Base-by-base conservation (phyloP, 2,113 vertebrate genomes). In the Electrona antarctica region DNA sequence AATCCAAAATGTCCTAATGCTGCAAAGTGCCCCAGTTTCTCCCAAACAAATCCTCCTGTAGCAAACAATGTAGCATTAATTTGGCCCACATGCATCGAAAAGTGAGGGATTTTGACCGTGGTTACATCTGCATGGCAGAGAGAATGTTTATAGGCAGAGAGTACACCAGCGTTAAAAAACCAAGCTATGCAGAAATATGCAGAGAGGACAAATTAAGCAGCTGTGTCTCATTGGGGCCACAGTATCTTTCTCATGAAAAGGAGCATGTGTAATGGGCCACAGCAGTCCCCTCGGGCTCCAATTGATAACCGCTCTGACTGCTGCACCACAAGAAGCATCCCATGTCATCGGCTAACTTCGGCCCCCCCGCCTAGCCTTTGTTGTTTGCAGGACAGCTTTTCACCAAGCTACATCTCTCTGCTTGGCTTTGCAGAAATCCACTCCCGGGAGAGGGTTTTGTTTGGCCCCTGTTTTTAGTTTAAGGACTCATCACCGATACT, bases 381-480 rank as follows among this genome's bases (percentile, higher is more conserved):
- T 59, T 60, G 47, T 60, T 70, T 66, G 50, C 66, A 21, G 48
- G 8, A 46, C 21, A 50, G 29, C 12, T 13, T 33, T 73, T 68
- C 49, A 68, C 29, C 52, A 49, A 65, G 70, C 33, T 41, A 6
- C 33, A 41, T 14, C 51, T 64, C 57, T 81, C 73, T 68, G 54
- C 58, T 67, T 52, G 55, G 71, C 45, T 60, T 21, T 4, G 29
- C 63, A 8, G 33, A 33, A 52, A 64, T 66, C 41, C 14, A 7
- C 49, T 48, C 13, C 56, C 57, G 49, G 49, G 50, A 61, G 21
- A 64, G n/a, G 54, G 66, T 59, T 41, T 41, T 2, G 59, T 41
- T 76, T 28, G 66, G 63, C 33, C 58, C 33, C 58, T 70, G 63
- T 60, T 76, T 72, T 55, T 68, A 13, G 41, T 60, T 75, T 73